phyloP scores from a whole-genome alignment of 1,140 invertebrate genomes.

The Nebria ingens region DNA sequence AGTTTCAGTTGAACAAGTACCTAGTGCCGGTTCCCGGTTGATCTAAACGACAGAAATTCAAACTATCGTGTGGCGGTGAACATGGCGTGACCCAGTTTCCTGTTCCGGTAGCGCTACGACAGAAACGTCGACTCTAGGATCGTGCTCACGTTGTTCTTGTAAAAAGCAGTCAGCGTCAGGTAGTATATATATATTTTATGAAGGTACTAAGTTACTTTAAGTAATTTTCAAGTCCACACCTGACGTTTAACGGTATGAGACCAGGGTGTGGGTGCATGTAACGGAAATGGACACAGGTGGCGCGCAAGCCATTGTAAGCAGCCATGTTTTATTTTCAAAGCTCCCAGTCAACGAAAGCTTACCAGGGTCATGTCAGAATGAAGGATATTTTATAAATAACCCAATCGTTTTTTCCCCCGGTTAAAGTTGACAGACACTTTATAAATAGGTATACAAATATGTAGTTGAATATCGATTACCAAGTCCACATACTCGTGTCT shows the following conservation, averaged over 20 bases:
- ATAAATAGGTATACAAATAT: too few relatives aligned
- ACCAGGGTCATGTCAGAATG: not conserved
- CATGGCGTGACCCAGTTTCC: not conserved
- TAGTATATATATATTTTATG: slow-evolving; percentile 9
- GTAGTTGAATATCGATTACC: too few relatives aligned
- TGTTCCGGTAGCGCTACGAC: too few relatives aligned
- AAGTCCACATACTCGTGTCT: too few relatives aligned
- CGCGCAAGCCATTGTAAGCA: not conserved
- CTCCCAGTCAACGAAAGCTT: not conserved
- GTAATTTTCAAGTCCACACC: slow-evolving; percentile 6
- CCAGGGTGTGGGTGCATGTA: too few relatives aligned
- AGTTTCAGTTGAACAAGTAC: too few relatives aligned
- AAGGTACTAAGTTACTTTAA: slow-evolving; percentile 4
- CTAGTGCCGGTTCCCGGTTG: too few relatives aligned
- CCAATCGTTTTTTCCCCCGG: too few relatives aligned
- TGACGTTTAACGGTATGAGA: not conserved
- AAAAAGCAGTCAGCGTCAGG: not conserved
- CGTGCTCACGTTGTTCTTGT: too few relatives aligned
- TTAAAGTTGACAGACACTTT: too few relatives aligned
- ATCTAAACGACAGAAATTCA: too few relatives aligned
- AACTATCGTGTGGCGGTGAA: not conserved
- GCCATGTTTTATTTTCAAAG: not conserved
- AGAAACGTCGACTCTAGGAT: too few relatives aligned
- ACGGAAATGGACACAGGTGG: not conserved
- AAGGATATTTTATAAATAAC: slow-evolving; percentile 1